phyloP scores from a whole-genome alignment of 2,888 invertebrate species.

The Erebia aethiops region DNA sequence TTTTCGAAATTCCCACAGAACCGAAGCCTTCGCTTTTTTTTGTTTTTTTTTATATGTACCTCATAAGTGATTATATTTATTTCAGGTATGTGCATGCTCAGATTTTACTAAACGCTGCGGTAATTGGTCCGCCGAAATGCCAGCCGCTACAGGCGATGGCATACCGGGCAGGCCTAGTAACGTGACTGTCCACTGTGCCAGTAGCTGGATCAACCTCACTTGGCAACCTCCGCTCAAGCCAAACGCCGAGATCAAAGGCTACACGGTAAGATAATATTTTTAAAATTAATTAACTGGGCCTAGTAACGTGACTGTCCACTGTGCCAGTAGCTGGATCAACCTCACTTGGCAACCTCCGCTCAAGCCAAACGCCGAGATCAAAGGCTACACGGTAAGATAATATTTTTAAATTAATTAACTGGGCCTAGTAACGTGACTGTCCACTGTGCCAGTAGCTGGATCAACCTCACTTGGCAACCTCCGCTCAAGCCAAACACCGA shows the following conservation, averaged over 20 bases:
- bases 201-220: conserved; percentile 82
- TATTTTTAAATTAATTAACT: not conserved
- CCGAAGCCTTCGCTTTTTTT: not conserved
- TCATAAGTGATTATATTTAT: not conserved
- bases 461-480: too few species aligned
- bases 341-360: conserved; percentile 89
- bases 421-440: not conserved
- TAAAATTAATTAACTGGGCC: conserved; percentile 68
- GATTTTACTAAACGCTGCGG: conserved; percentile 90
- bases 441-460: too few species aligned
- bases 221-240: conserved; percentile 90
- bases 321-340: conserved; percentile 81
- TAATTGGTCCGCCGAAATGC: conserved; percentile 89
- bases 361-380: conserved; percentile 90
- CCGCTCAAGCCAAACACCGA: too few species aligned
- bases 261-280: conserved; percentile 81
- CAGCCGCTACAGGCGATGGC: conserved; percentile 93
- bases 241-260: conserved; percentile 91
- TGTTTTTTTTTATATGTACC: not conserved
- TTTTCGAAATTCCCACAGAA: too few species aligned
- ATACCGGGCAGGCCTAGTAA: conserved; percentile 88
- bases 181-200: conserved; percentile 85
- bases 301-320: conserved; percentile 85
- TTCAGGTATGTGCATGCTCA: conserved; percentile 90
- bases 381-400: conserved; percentile 56